Evolutionary conservation across 1,140 invertebrate genomes (phyloP), one percentile per base, ranked within the genome.

Genomic region (Matsumurasca onukii): DNA sequence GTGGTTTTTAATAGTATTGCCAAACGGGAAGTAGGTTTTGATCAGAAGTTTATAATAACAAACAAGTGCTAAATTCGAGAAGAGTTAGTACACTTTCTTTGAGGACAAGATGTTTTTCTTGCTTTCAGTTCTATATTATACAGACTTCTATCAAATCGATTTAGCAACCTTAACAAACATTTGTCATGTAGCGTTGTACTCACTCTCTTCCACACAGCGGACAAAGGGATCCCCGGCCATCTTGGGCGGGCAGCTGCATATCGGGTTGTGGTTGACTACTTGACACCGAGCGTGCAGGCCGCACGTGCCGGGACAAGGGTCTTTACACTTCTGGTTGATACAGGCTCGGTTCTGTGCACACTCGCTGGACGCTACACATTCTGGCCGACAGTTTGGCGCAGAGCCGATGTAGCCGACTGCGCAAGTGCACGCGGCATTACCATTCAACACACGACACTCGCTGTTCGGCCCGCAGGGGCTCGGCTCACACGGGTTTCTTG

Each of bases 191-290:
- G n/a, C n/a, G 34, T 17, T 67, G 52, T 68, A 83, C 84, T 86
- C 82, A 90, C 90, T 83, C 82, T 86, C 87, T 75, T 84, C 24
- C 81, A 79, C 78, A 75, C 93, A 95, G 74, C 87, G 82, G 2
- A 89, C 84, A 73, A 93, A 93, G 27, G 93, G 92, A 87, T 94
- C 91, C n/a, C 92, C 92, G 1, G 86, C 83, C 64, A 84, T 87
- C 20, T 86, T 84, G 34, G 85, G 83, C 63, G 89, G 86, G 77
- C 93, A 95, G 65, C 88, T 90, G 72, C 93, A 95, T 59, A 93
- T 90, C 0, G 92, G 91, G 77, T 92, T 92, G 75, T 95, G 93
- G 74, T 91, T 90, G 63, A 88, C 84, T 0, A 93, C 90, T 74
- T 89, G 86, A 70, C 92, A 95, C 34, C 87, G 80, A 31, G 92